Base-by-base conservation (phyloP, 2,888 invertebrate genomes). In the Nymphalis polychloros region DNA sequence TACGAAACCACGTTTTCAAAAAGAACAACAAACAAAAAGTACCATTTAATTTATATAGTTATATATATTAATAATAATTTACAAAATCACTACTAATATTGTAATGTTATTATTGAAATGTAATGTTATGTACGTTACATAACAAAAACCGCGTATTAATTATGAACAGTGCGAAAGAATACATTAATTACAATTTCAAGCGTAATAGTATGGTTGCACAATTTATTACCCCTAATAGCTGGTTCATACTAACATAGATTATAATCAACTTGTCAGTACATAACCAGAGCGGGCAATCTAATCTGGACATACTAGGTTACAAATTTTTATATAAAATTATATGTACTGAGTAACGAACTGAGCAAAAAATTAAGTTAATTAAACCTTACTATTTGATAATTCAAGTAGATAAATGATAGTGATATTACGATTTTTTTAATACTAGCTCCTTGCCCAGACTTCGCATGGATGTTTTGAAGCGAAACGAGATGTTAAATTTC, bases 171-270 rank as follows among this genome's bases (percentile, higher is more conserved):
- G 23, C 16, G 31, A n/a, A 55, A 55, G 31, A 55, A 55, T 7
- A n/a, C 31, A 35, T 55, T 55, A 55, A 55, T 55, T 31, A 55
- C 16, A 27, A 27, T 17, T 55, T 31, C n/a, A 31, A 52, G 27
- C 52, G 52, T 52, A 52, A 27, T 52, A 23, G 23, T 23, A 35
- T 16, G 8, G 55, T 55, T 55, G 31, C 31, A 35, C 31, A 55
- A 55, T 55, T 55, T 55, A 55, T 55, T 55, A 55, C 55, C 20
- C 7, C 55, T 55, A 55, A 55, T 55, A 7, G 31, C 55, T 55
- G 17, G 31, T 55, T 55, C 55, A 55, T 27, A 31, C 31, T 31
- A n/a, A 55, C n/a, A 35, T 31, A 31, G 55, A 55, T 55, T n/a
- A 31, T 19, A 55, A 17, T 55, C n/a, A 49, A 17, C 8, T 19